Conservation (phyloP, 2,113 vertebrate genomes). For the Petaurus breviceps region DNA sequence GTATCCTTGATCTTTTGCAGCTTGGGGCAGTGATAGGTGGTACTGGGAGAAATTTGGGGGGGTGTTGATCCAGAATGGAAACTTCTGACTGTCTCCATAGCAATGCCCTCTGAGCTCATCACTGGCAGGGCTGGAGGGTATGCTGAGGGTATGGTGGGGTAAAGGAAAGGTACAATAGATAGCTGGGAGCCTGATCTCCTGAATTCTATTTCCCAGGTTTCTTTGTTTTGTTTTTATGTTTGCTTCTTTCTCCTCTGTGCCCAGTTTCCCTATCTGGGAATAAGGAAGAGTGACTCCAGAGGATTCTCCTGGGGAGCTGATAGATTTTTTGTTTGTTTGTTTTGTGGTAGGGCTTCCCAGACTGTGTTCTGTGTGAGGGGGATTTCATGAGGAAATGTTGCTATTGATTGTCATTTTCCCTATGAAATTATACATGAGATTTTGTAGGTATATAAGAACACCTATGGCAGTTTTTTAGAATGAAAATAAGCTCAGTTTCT, state of each 20-base stretch:
- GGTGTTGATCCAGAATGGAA: neutral
- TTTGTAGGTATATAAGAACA: neutral
- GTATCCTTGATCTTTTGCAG: neutral
- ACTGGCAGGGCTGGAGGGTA: neutral
- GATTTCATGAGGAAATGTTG: neutral
- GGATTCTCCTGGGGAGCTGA: neutral
- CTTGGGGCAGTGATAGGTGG: neutral
- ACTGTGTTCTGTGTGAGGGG: neutral
- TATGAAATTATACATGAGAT: neutral
- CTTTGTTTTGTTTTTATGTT: neutral
- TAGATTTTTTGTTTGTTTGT: neutral
- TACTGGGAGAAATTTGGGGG: neutral
- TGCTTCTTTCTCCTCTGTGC: neutral
- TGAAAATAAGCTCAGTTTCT: neutral
- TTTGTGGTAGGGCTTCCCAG: neutral
- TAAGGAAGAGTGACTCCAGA: neutral
- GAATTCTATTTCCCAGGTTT: neutral
- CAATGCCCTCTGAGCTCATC: neutral
- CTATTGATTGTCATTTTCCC: neutral
- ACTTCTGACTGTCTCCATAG: neutral
- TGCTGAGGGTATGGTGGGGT: neutral
- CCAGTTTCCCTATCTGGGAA: neutral
- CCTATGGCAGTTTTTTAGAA: neutral
- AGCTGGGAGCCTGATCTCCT: no score
- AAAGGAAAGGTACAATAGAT: no score